These are phyloP conservation scores for Calliopsis andreniformis DNA, from an alignment of 1,140 invertebrate species.

Conservation along the genomic window DNA sequence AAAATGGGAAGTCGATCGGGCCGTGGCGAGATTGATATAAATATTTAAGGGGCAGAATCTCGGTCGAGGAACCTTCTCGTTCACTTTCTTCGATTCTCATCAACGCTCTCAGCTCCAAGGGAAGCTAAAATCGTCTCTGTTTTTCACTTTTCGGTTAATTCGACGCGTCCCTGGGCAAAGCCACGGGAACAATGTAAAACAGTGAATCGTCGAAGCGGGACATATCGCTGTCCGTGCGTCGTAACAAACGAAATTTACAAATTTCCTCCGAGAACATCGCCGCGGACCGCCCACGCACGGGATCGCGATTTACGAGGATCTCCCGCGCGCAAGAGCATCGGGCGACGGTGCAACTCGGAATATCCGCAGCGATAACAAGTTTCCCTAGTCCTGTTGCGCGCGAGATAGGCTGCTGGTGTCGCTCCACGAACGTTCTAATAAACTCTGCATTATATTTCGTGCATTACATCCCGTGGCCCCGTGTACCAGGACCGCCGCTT, in stretches of 20 bases:
- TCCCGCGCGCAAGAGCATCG: neutral
- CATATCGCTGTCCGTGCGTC: constrained; percentile 1
- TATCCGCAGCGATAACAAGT: constrained; percentile 54
- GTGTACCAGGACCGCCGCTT: constrained; percentile 2
- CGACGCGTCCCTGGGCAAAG: neutral
- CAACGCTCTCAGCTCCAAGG: no score
- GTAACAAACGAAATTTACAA: constrained; percentile 51
- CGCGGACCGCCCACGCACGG: constrained; percentile 34
- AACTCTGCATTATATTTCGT: constrained; percentile 72
- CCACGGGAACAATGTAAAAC: constrained; percentile 2
- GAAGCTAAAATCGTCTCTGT: no score
- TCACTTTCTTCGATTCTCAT: no score
- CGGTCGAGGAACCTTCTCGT: no score
- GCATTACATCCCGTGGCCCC: constrained; percentile 7
- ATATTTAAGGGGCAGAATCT: constrained; percentile 23
- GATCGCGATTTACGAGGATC: constrained; percentile 41
- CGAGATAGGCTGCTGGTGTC: constrained; percentile 54
- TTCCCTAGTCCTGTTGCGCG: constrained; percentile 38
- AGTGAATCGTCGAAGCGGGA: neutral
- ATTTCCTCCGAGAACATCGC: constrained; percentile 24
- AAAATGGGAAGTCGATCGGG: constrained; percentile 25
- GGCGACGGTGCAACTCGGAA: constrained; percentile 25
- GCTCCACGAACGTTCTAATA: constrained; percentile 70
- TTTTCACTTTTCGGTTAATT: no score
- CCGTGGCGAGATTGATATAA: constrained; percentile 20